Percentiles rank a stretch among this genome's conserved stretches.
Evolutionary conservation across 2,888 invertebrate species (phyloP).

Genomic region (Watsonalla cultraria): DNA sequence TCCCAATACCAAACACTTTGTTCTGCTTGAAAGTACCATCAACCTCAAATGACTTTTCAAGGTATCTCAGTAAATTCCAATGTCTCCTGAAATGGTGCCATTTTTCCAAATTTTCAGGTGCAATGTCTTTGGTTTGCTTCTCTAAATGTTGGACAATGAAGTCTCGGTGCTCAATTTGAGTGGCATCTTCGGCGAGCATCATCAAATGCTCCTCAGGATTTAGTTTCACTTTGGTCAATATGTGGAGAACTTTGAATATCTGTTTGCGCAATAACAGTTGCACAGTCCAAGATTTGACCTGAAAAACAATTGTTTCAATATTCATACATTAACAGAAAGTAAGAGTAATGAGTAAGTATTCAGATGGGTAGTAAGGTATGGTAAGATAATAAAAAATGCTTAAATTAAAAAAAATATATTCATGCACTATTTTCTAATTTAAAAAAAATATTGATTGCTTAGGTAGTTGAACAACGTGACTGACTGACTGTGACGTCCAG

Average conservation of each 20-base stretch:
- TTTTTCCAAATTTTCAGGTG: constrained; percentile 39
- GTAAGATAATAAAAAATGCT: too few species aligned
- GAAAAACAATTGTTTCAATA: constrained; percentile 16
- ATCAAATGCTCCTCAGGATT: constrained; percentile 78
- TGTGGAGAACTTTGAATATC: constrained; percentile 81
- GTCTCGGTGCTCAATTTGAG: constrained; percentile 79
- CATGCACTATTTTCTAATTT: too few species aligned
- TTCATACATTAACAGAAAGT: background rate
- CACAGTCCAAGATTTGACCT: constrained; percentile 81
- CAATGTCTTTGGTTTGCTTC: constrained; percentile 65
- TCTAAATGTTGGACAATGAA: constrained; percentile 82
- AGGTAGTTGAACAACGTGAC: too few species aligned
- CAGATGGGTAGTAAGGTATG: too few species aligned
- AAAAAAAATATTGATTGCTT: too few species aligned
- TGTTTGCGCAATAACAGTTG: constrained; percentile 81
- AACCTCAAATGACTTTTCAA: constrained; percentile 70
- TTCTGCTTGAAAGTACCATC: constrained; percentile 72
- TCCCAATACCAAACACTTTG: constrained; percentile 65
- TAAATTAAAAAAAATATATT: too few species aligned
- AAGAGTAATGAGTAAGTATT: too few species aligned
- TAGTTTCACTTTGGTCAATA: constrained; percentile 80
- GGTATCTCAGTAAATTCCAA: constrained; percentile 62
- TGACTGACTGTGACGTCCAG: too few species aligned
- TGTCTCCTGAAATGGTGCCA: constrained; percentile 62
- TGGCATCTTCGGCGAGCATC: constrained; percentile 77